A percentile compares a stretch with the other conserved stretches of the same genome.
These are phyloP conservation scores for Vireo griseus DNA, from an alignment of 2,797 vertebrate species.

Conservation along the genomic window DNA sequence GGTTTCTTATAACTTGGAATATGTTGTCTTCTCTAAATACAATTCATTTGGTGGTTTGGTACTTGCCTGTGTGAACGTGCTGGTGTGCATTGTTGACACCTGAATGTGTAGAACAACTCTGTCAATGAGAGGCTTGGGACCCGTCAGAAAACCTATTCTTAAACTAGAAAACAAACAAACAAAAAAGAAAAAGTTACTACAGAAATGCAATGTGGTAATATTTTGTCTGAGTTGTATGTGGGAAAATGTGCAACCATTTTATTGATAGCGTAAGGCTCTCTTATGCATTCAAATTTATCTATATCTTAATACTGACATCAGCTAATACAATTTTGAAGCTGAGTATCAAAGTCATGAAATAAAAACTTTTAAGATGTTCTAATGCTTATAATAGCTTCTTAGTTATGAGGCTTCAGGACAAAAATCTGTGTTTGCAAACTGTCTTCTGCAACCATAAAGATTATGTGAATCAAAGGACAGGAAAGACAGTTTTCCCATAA, in stretches of 20 bases:
- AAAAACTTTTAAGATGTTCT: background rate
- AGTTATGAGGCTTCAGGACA: background rate
- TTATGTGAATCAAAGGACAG: background rate
- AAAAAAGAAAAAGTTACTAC: background rate
- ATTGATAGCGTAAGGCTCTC: background rate
- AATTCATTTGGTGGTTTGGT: background rate
- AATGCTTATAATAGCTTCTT: background rate
- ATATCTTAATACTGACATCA: background rate
- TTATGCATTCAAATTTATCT: background rate
- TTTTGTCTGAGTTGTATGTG: background rate
- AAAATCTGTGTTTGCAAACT: background rate
- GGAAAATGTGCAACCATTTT: background rate
- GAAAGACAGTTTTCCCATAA: background rate
- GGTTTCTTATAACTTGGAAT: background rate
- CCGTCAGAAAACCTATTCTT: slow-evolving; percentile 90
- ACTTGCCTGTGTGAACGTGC: slow-evolving; percentile 90
- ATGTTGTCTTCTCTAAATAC: background rate
- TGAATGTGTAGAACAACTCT: slow-evolving; percentile 89
- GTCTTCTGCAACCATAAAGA: background rate
- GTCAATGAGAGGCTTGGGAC: slow-evolving; percentile 88
- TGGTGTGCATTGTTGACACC: slow-evolving; percentile 88
- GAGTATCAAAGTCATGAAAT: background rate
- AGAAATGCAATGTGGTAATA: background rate
- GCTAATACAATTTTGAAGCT: background rate
- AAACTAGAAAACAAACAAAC: slow-evolving; percentile 75